Conservation (phyloP, 2,888 invertebrate genomes). For the Sylvicola cinctus region DNA sequence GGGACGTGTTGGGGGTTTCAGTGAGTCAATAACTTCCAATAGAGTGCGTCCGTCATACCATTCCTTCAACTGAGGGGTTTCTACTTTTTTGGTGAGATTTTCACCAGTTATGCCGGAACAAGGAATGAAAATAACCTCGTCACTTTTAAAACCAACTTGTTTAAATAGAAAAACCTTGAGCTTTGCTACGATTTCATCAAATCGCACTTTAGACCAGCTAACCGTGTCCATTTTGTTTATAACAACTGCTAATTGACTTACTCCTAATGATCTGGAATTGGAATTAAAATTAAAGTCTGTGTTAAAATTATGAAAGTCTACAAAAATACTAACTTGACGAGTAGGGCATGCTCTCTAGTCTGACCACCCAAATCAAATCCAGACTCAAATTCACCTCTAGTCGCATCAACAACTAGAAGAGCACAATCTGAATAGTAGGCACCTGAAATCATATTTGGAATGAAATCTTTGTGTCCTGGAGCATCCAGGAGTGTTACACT, state of each 20-base stretch:
- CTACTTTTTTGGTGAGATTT: conserved; percentile 55
- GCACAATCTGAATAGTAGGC: conserved; percentile 98
- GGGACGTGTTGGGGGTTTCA: conserved; percentile 70
- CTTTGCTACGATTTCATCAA: conserved; percentile 70
- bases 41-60: conserved; percentile 77
- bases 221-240: conserved; percentile 96
- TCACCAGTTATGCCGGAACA: conserved; percentile 94
- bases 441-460: conserved; percentile 98
- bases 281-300: background rate
- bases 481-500: conserved; percentile 77
- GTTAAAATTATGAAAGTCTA: conserved; percentile 3
- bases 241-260: conserved; percentile 82
- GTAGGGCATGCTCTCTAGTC: conserved; percentile 87
- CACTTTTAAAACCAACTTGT: conserved; percentile 79
- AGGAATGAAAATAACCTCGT: conserved; percentile 74
- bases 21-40: conserved; percentile 68
- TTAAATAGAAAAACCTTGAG: conserved; percentile 56
- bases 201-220: conserved; percentile 79
- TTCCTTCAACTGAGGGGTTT: conserved; percentile 36
- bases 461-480: conserved; percentile 98
- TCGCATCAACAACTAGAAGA: conserved; percentile 87
- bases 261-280: conserved; percentile 40
- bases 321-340: conserved; percentile 39
- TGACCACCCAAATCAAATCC: conserved; percentile 97
- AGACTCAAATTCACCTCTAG: conserved; percentile 94